Evolutionary conservation across 2,113 vertebrate species (phyloP), one percentile per base, ranked within the genome.

Genomic region (Psittacus erithacus): DNA sequence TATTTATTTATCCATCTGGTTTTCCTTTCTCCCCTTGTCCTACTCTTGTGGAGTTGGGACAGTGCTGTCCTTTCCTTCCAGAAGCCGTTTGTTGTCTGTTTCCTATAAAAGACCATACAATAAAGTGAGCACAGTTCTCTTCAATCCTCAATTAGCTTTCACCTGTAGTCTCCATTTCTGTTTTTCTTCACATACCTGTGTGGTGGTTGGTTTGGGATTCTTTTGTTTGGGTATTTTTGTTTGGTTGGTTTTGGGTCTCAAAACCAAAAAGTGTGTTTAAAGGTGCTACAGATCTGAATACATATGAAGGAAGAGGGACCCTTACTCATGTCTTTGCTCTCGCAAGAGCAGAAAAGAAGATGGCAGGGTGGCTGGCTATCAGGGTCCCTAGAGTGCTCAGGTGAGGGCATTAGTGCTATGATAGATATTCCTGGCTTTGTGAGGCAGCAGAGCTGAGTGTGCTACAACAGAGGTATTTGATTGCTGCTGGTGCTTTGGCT

Each of bases 91-190:
- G 41, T 62, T 53, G 20, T 59, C 46, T 0, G 0, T 73, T 89
- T 89, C 53, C 24, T 12, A 9, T 29, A 10, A 71, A 85, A 70
- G 27, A 39, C 13, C 13, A 7, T 11, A 25, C 2, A 55, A 23
- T 31, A 25, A 82, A 80, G 10, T 12, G 25, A 69, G 10, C 2
- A 4, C 14, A 35, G 17, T 7, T 24, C 20, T 55, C 38, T 31
- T 59, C 52, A 71, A 41, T 53, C 6, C 57, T 35, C 15, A 16
- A 6, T 46, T 64, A 31, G 18, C 12, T 59, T 60, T 33, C 55
- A 41, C 1, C 22, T 4, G 2, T 16, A 33, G 13, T 12, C 25
- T 57, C 2, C 0, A 0, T 29, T 69, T 55, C 14, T 1, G 15
- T 31, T 29, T 43, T 24, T 11, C 2, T 39, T 86, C 18, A 44